These are phyloP conservation scores for Tinea pellionella DNA, from an alignment of 2,888 invertebrate genomes.

Conservation along the genomic window DNA sequence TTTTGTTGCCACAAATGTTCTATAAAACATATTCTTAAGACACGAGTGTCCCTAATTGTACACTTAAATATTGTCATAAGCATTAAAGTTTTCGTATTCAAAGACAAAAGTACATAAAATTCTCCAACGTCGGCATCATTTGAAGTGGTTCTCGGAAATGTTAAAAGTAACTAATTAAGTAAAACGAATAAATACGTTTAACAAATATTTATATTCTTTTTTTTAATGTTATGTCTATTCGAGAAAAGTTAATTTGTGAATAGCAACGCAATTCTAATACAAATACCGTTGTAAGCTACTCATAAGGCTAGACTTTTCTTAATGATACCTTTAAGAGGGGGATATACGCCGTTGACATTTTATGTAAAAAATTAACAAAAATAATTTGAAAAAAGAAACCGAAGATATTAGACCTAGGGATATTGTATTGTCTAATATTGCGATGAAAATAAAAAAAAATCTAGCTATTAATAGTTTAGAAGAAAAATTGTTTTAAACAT, in stretches of 20 bases:
- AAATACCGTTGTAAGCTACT: background rate
- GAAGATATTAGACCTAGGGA: no score
- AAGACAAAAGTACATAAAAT: conserved; percentile 12
- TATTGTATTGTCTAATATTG: no score
- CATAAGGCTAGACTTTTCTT: no score
- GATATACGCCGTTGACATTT: no score
- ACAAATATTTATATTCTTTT: conserved; percentile 24
- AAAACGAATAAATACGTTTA: conserved; percentile 22
- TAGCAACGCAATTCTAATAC: background rate
- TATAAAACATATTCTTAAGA: conserved; percentile 9
- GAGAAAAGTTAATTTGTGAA: background rate
- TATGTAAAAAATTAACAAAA: no score
- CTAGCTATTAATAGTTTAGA: no score
- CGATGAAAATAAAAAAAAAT: no score
- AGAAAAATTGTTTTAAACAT: no score
- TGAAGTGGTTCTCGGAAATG: conserved; percentile 21
- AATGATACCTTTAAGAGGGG: no score
- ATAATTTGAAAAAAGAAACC: no score
- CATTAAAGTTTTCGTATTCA: conserved; percentile 9
- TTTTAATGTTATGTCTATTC: background rate
- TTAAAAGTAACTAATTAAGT: conserved; percentile 23
- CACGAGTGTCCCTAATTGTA: conserved; percentile 10
- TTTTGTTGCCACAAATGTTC: background rate
- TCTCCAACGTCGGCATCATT: conserved; percentile 9
- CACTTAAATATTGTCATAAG: conserved; percentile 13